phyloP scores from a whole-genome alignment of 2,888 invertebrate genomes.

The Petrolisthes cinctipes region DNA sequence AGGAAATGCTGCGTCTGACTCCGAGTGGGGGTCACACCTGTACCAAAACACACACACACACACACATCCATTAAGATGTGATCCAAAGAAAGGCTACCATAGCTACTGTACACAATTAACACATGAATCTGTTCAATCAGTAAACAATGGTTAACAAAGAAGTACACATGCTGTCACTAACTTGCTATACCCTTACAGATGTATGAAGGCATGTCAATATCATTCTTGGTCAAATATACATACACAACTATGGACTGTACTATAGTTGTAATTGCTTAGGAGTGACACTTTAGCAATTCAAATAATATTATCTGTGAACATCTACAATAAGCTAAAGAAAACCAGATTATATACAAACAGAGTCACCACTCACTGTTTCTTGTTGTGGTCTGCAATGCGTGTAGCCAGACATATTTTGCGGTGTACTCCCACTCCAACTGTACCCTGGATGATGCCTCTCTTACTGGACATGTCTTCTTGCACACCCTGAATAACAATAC shows the following conservation, averaged over 20 bases:
- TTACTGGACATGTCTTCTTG: slow-evolving; percentile 34
- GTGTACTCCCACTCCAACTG: slow-evolving; percentile 75
- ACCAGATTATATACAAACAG: too few species aligned
- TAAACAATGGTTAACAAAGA: too few species aligned
- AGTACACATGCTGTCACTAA: too few species aligned
- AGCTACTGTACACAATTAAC: too few species aligned
- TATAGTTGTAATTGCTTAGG: neutral
- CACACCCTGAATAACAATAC: slow-evolving; percentile 22
- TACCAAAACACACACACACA: neutral
- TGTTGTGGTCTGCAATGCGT: slow-evolving; percentile 67
- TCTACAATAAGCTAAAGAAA: neutral
- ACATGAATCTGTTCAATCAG: too few species aligned
- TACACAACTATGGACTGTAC: too few species aligned
- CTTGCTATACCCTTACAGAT: too few species aligned
- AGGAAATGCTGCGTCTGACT: slow-evolving; percentile 80
- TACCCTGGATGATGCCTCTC: slow-evolving; percentile 75
- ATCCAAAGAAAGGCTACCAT: too few species aligned
- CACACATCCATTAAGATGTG: too few species aligned
- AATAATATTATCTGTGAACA: too few species aligned
- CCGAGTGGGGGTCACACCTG: slow-evolving; percentile 35
- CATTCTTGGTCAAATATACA: too few species aligned
- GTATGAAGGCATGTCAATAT: too few species aligned
- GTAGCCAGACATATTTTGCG: slow-evolving; percentile 77
- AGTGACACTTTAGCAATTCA: neutral
- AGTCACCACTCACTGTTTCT: slow-evolving; percentile 31